Evolutionary conservation across 2,113 vertebrate genomes (phyloP), one percentile per base, ranked within the genome.

Genomic region (Epinephelus lanceolatus): DNA sequence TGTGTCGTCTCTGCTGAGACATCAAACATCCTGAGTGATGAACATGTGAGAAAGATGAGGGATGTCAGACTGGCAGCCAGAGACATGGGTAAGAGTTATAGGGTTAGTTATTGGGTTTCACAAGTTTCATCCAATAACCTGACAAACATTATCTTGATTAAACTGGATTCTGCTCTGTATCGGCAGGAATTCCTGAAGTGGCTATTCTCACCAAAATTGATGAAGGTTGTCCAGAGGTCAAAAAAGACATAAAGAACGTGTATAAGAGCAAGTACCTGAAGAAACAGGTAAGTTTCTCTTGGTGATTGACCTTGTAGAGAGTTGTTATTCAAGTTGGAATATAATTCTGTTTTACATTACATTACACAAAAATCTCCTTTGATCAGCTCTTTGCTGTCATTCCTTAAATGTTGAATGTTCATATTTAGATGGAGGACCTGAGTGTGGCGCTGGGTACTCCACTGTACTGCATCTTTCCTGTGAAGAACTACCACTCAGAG

Each of bases 401-500:
- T 42, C 7, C 2, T 23, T 18, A 17, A 17, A 17, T 52, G 3
- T 33, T 0, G 14, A 27, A 30, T 57, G 4, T 27, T 76, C 0
- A 12, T n/a, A 62, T 23, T 56, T 37, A 66, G 66, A 30, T 47
- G 6, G 19, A 62, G 1, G 0, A 23, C 0, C 9, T 69, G 2
- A 18, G 10, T 2, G 1, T 0, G 2, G 0, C 0, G 4, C 59
- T 90, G 60, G 90, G 88, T 1, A 1, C 86, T 17, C 27, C 76
- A 37, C 1, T 27, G 2, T 70, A 80, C 76, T 76, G 71, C 69
- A 83, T 89, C 76, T 89, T 89, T 51, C 87, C 49, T 10, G 80
- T 91, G 63, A 84, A 86, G 76, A 88, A 89, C 81, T 89, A 86
- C 60, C 2, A 13, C 1, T 37, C 30, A 19, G 84, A 83, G 25